Evolutionary conservation across 1,140 invertebrate genomes (phyloP).

Genomic region (Drusus annulatus): DNA sequence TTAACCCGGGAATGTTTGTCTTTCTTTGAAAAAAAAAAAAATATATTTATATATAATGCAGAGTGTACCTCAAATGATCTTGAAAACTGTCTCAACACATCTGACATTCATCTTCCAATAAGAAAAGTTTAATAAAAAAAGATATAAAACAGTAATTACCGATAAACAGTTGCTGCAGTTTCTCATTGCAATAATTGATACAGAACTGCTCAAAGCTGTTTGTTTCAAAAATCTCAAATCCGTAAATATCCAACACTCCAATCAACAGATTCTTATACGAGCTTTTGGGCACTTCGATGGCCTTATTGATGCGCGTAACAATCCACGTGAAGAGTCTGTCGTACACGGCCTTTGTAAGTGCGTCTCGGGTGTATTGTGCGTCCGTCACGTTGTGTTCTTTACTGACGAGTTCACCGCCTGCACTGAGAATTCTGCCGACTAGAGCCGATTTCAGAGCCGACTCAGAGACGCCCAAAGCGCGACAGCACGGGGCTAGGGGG

Average conservation of each 20-base stretch:
- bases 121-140: background rate
- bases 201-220: constrained; percentile 97
- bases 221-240: constrained; percentile 96
- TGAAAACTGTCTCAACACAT: too few relatives aligned
- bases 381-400: constrained; percentile 90
- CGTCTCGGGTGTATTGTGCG: constrained; percentile 93
- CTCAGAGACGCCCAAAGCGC: constrained; percentile 80
- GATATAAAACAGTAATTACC: constrained; percentile 72
- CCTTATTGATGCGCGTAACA: constrained; percentile 87
- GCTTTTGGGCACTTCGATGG: constrained; percentile 79
- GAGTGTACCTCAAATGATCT: too few relatives aligned
- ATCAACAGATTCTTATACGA: constrained; percentile 88
- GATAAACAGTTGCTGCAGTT: constrained; percentile 96
- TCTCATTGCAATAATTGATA: constrained; percentile 98
- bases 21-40: too few relatives aligned
- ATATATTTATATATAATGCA: too few relatives aligned
- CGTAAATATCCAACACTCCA: constrained; percentile 97
- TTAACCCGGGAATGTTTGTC: too few relatives aligned
- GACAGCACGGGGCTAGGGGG: constrained; percentile 65
- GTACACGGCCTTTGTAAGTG: constrained; percentile 94
- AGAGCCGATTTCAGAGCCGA: constrained; percentile 83
- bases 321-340: constrained; percentile 95
- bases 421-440: constrained; percentile 91
- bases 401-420: constrained; percentile 93
- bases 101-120: too few relatives aligned